Percentiles rank a stretch among this genome's conserved stretches.
Evolutionary conservation across 2,888 invertebrate species (phyloP).

Genomic region (Didymodactylos carnosus): DNA sequence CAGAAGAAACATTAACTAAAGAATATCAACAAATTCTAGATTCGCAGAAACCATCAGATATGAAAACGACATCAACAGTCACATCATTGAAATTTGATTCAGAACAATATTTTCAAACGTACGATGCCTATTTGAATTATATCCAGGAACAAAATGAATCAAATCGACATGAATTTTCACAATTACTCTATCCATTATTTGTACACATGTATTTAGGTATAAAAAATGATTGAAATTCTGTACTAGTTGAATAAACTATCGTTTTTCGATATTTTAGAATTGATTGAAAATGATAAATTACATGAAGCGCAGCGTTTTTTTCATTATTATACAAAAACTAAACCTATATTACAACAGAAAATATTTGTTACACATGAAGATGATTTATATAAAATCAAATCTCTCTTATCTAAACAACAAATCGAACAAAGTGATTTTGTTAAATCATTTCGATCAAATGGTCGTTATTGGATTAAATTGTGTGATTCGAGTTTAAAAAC

Average conservation of each 20-base stretch:
- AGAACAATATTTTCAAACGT: background rate
- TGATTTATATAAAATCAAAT: slow-evolving; percentile 3
- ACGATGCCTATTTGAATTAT: background rate
- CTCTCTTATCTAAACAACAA: background rate
- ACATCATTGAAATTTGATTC: too few relatives aligned
- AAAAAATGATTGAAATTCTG: background rate
- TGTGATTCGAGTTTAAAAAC: background rate
- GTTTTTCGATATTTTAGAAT: background rate
- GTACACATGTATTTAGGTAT: slow-evolving; percentile 11
- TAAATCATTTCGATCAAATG: background rate
- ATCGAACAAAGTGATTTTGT: slow-evolving; percentile 3
- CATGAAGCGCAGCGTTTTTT: background rate
- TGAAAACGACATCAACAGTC: background rate
- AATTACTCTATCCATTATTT: slow-evolving; percentile 13
- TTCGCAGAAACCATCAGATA: too few relatives aligned
- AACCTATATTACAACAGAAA: background rate
- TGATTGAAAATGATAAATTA: background rate
- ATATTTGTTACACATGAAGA: slow-evolving; percentile 4
- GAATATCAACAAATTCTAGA: too few relatives aligned
- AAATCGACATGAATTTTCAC: slow-evolving; percentile 4
- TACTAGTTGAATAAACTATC: background rate
- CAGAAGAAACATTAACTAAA: background rate
- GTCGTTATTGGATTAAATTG: background rate
- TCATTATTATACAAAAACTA: background rate
- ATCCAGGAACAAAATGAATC: background rate